These are phyloP conservation scores for Diplodus puntazzo DNA, from an alignment of 2,797 vertebrate species.

Conservation along the genomic window DNA sequence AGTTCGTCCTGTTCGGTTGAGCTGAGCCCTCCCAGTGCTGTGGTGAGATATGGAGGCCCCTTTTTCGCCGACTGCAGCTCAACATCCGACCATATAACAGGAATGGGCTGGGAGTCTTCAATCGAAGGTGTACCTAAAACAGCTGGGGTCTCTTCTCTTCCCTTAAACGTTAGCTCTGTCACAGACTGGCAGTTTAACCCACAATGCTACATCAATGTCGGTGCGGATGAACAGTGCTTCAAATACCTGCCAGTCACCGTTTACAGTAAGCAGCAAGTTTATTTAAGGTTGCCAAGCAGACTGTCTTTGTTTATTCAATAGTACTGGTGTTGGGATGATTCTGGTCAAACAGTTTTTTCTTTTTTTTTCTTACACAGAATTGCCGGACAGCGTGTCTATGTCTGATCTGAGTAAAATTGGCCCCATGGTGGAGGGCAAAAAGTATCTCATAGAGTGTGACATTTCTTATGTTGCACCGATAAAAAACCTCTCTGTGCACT, in stretches of 20 bases:
- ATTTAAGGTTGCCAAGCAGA: neutral
- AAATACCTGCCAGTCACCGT: neutral
- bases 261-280: slow-evolving; percentile 70
- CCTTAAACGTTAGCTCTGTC: neutral
- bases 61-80: slow-evolving; percentile 65
- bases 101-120: slow-evolving; percentile 71
- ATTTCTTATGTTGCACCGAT: slow-evolving; percentile 71
- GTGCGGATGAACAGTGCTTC: neutral
- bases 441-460: slow-evolving; percentile 56
- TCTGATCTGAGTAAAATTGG: accelerated
- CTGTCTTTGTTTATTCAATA: neutral
- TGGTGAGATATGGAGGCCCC: slow-evolving; percentile 56
- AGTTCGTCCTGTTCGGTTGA: slow-evolving; percentile 10
- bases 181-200: accelerated
- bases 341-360: neutral
- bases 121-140: neutral
- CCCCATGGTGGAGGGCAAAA: slow-evolving; percentile 26
- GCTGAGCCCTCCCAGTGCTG: slow-evolving; percentile 28
- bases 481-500: slow-evolving; percentile 52
- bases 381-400: slow-evolving; percentile 70
- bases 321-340: neutral
- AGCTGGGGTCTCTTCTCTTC: accelerated
- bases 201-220: slow-evolving; percentile 18
- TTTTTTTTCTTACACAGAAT: slow-evolving; percentile 62
- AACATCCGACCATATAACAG: accelerated